Percentiles rank a stretch among this genome's conserved stretches.
These are phyloP conservation scores for Rhorus exstirpatorius DNA, from an alignment of 2,888 invertebrate species.

Conservation along the genomic window DNA sequence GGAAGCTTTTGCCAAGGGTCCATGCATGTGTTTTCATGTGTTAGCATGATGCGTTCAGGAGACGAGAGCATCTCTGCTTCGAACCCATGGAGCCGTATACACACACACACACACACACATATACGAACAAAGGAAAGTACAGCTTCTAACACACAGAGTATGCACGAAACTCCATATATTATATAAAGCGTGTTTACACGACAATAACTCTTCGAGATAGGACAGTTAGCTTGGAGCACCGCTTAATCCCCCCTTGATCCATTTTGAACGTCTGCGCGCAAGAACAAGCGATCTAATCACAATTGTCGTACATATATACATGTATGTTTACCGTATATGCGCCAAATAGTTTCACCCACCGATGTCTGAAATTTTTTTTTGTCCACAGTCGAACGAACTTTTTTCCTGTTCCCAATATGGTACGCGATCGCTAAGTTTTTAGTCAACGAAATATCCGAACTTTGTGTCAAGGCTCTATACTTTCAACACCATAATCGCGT, in stretches of 20 bases:
- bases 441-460: neutral
- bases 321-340: too few species aligned
- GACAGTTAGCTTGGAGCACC: neutral
- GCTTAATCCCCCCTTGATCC: neutral
- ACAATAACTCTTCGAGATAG: constrained; percentile 12
- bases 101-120: constrained; percentile 4
- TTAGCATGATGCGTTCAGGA: neutral
- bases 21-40: neutral
- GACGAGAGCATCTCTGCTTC: constrained; percentile 12
- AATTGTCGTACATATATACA: constrained; percentile 1
- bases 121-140: too few species aligned
- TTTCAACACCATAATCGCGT: neutral
- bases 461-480: neutral
- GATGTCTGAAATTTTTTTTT: neutral
- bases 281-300: too few species aligned
- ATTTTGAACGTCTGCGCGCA: too few species aligned
- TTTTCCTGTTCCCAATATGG: neutral
- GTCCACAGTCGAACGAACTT: neutral
- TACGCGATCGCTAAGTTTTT: neutral
- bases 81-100: neutral
- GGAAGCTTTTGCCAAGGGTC: neutral
- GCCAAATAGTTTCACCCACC: constrained; percentile 1
- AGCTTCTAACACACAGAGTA: too few species aligned
- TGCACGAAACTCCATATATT: too few species aligned
- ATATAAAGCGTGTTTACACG: constrained; percentile 5